Percentiles rank a stretch among this genome's conserved stretches.
phyloP scores from a whole-genome alignment of 1,140 invertebrate species.

The Charaxes varanes region DNA sequence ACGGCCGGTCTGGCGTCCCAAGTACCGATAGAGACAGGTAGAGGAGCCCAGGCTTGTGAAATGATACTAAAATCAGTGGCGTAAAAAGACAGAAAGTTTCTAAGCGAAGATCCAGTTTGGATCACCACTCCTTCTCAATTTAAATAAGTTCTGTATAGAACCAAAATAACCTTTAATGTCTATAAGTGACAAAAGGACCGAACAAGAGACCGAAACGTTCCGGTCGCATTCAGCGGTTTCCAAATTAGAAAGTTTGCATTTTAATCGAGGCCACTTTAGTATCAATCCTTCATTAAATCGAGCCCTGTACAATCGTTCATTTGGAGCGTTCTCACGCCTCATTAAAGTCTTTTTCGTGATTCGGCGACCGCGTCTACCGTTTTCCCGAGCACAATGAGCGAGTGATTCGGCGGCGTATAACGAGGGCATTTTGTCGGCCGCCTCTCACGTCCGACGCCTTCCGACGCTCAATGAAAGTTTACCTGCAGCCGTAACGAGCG shows the following conservation, averaged over 20 bases:
- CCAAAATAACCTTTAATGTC: too few relatives aligned
- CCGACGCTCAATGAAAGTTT: conserved; percentile 73
- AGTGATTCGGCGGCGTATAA: conserved; percentile 73
- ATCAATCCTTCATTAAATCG: conserved; percentile 67
- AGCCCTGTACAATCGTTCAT: conserved; percentile 63
- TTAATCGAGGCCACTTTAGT: conserved; percentile 52
- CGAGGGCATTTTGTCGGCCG: conserved; percentile 71
- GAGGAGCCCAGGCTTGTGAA: too few relatives aligned
- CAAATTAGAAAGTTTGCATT: conserved; percentile 11
- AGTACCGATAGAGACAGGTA: too few relatives aligned
- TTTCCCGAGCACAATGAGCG: conserved; percentile 70
- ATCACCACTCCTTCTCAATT: too few relatives aligned
- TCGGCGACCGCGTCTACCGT: conserved; percentile 70
- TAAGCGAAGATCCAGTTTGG: too few relatives aligned
- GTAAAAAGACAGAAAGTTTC: too few relatives aligned
- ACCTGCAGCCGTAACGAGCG: conserved; percentile 73
- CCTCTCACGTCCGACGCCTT: conserved; percentile 72
- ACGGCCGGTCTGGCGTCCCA: too few relatives aligned
- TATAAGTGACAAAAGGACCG: background rate
- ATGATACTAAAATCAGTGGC: too few relatives aligned
- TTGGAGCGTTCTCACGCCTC: conserved; percentile 68
- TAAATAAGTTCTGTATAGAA: too few relatives aligned
- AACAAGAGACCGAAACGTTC: conserved; percentile 2
- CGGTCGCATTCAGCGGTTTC: too few relatives aligned
- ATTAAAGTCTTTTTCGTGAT: conserved; percentile 72